Percentiles rank a stretch among this genome's conserved stretches.
These are phyloP conservation scores for Pseudochaenichthys georgianus DNA, from an alignment of 2,797 vertebrate genomes.

Conservation along the genomic window DNA sequence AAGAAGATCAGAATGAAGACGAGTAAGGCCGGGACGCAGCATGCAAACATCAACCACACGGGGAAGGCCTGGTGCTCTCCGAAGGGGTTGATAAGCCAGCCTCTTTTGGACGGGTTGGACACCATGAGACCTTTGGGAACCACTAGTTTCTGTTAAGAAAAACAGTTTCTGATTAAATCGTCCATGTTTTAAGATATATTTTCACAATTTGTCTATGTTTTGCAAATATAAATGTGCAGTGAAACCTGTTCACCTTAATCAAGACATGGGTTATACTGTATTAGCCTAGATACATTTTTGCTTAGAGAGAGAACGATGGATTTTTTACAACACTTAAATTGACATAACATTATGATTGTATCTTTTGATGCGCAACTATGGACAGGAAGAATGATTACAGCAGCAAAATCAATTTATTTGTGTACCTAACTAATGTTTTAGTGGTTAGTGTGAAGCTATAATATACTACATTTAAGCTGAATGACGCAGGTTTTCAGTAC, in stretches of 20 bases:
- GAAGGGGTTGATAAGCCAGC: slow-evolving; percentile 93
- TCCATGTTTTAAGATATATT: too few species aligned
- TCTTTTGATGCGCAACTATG: neutral
- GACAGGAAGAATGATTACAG: neutral
- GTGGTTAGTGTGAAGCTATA: too few species aligned
- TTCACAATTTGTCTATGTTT: too few species aligned
- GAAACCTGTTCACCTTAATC: neutral
- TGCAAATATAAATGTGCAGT: neutral
- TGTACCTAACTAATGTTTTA: too few species aligned
- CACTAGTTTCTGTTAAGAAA: slow-evolving; percentile 89
- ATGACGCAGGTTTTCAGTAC: neutral
- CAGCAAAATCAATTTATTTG: too few species aligned
- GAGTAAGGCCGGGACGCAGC: slow-evolving; percentile 89
- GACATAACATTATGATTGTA: too few species aligned
- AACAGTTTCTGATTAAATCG: slow-evolving; percentile 7
- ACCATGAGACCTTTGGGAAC: slow-evolving; percentile 92
- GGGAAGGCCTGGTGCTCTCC: slow-evolving; percentile 79
- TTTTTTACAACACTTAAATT: neutral
- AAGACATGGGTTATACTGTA: too few species aligned
- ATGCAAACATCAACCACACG: slow-evolving; percentile 93
- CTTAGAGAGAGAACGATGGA: too few species aligned
- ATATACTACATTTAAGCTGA: neutral
- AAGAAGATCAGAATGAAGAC: slow-evolving; percentile 99
- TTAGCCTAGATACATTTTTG: too few species aligned
- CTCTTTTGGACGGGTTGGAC: slow-evolving; percentile 84